Percentiles rank a stretch among this genome's conserved stretches.
These are phyloP conservation scores for Candoia aspera DNA, from an alignment of 2,113 vertebrate genomes.

Conservation along the genomic window DNA sequence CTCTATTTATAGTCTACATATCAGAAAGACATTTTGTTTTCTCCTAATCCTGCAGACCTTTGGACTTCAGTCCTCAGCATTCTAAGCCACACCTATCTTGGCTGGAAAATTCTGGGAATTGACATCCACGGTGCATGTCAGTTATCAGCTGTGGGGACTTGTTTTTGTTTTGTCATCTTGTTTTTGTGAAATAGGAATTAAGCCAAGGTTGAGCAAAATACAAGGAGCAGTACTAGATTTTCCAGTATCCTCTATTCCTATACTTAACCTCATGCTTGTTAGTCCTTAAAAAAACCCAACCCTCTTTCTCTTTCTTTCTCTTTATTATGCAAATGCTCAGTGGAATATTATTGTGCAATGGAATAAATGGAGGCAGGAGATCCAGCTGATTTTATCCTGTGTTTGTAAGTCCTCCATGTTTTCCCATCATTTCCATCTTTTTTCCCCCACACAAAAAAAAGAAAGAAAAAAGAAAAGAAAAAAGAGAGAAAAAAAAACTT, in stretches of 20 bases:
- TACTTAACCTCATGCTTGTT: background rate
- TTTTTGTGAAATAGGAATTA: background rate
- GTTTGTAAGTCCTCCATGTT: background rate
- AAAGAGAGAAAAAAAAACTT: background rate
- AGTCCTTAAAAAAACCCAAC: background rate
- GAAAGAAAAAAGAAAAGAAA: background rate
- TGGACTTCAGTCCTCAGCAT: background rate
- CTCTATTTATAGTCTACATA: background rate
- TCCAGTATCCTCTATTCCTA: no score
- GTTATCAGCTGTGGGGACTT: background rate
- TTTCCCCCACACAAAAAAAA: background rate
- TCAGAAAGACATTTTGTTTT: background rate
- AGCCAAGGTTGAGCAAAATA: background rate
- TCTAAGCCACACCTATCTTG: background rate
- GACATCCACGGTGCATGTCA: background rate
- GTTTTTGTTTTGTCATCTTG: background rate
- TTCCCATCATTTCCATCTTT: background rate
- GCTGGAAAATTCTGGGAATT: background rate
- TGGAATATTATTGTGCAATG: background rate
- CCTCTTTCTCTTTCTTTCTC: background rate
- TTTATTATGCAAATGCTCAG: background rate
- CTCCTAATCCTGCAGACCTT: background rate
- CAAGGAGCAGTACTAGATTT: background rate
- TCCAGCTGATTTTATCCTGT: background rate
- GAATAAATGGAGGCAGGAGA: background rate